phyloP scores from a whole-genome alignment of 2,113 vertebrate species.

The Scatophagus argus region DNA sequence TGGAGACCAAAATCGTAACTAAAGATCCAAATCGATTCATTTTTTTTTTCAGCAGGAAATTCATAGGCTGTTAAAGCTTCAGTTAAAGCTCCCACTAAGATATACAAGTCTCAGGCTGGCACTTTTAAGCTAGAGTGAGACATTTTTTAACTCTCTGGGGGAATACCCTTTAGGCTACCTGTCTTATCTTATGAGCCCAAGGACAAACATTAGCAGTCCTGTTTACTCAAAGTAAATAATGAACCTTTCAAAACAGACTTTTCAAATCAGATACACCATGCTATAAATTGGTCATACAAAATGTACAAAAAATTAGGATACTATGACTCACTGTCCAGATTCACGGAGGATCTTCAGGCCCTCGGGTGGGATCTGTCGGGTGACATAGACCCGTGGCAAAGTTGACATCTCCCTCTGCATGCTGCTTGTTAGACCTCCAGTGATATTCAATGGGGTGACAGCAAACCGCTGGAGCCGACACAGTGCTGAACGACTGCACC shows the following conservation, averaged over 20 bases:
- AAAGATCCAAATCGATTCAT: background rate
- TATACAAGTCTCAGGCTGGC: background rate
- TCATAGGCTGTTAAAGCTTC: background rate
- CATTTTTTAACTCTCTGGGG: background rate
- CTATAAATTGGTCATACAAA: background rate
- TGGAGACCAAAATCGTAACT: conserved; percentile 6
- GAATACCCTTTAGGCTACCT: conserved; percentile 18
- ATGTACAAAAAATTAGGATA: background rate
- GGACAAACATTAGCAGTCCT: conserved; percentile 51
- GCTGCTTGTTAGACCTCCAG: conserved; percentile 33
- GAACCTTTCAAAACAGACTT: conserved; percentile 44
- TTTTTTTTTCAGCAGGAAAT: background rate
- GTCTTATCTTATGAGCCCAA: conserved; percentile 38
- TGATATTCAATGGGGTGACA: conserved; percentile 57
- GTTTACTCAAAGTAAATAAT: conserved; percentile 72
- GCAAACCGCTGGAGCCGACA: conserved; percentile 70
- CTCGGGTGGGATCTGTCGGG: conserved; percentile 84
- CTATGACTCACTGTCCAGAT: conserved; percentile 82
- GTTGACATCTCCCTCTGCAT: conserved; percentile 76
- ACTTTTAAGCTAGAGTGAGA: background rate
- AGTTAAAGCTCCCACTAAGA: background rate
- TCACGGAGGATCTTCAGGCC: conserved; percentile 83
- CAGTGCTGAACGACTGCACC: conserved; percentile 74
- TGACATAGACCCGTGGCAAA: conserved; percentile 82
- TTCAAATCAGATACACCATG: background rate